Conservation (phyloP, 2,888 invertebrate genomes). For the Epinotia brunnichana region DNA sequence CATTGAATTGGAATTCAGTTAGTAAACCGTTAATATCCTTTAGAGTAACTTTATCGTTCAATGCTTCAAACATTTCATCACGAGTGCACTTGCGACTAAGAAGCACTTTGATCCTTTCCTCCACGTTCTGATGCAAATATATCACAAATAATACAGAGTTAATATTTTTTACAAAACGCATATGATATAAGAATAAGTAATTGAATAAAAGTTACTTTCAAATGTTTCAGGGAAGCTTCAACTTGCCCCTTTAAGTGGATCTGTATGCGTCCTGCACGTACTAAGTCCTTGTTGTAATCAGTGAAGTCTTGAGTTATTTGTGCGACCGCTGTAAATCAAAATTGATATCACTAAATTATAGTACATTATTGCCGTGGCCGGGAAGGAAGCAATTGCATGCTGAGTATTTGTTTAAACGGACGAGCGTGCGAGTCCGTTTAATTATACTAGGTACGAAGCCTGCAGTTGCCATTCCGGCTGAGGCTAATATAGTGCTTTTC, state of each 20-base stretch:
- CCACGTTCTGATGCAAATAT: slow-evolving; percentile 57
- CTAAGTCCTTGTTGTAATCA: background rate
- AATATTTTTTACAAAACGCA: background rate
- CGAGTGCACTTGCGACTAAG: slow-evolving; percentile 69
- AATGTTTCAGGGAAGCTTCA: background rate
- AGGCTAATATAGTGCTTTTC: too few relatives aligned
- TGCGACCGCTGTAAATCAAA: slow-evolving; percentile 57
- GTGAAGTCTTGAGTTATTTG: background rate
- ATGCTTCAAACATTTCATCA: slow-evolving; percentile 73
- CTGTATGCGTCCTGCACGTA: background rate
- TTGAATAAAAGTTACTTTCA: background rate
- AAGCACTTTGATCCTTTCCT: slow-evolving; percentile 66
- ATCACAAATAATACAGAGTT: background rate
- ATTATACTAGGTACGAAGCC: too few relatives aligned
- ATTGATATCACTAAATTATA: too few relatives aligned
- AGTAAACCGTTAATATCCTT: slow-evolving; percentile 70
- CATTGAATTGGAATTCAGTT: slow-evolving; percentile 65
- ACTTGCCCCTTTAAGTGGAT: background rate
- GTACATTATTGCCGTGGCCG: too few relatives aligned
- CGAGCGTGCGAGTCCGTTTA: too few relatives aligned
- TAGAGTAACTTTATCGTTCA: slow-evolving; percentile 72
- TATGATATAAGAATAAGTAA: background rate
- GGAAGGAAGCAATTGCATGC: too few relatives aligned
- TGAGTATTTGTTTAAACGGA: too few relatives aligned
- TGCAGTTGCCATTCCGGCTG: too few relatives aligned